phyloP scores from a whole-genome alignment of 2,888 invertebrate genomes.

The Chrysolina americana region DNA sequence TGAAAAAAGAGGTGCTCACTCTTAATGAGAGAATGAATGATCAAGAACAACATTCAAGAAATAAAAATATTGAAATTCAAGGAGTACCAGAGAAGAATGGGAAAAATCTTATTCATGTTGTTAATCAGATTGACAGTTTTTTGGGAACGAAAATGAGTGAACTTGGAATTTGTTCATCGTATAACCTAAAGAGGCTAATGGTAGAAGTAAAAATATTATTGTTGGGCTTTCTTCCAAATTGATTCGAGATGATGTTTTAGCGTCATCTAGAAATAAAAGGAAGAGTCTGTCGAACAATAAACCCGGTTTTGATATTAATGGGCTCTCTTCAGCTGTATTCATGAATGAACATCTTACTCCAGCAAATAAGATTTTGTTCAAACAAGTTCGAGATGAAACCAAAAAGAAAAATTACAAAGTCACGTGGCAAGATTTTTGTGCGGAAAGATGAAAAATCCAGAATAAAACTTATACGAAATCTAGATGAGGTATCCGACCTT shows the following conservation, averaged over 20 bases:
- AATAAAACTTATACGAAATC: no score
- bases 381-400: no score
- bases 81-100: conserved; percentile 1
- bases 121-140: no score
- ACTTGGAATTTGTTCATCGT: conserved; percentile 2
- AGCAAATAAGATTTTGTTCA: no score
- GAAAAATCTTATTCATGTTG: no score
- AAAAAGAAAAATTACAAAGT: no score
- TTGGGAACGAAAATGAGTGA: no score
- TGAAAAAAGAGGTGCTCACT: not conserved
- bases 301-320: not conserved
- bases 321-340: not conserved
- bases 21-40: not conserved
- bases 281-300: not conserved
- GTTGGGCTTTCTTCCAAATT: not conserved
- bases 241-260: not conserved
- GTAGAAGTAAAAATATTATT: not conserved
- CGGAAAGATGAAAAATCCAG: no score
- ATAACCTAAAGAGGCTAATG: conserved; percentile 1
- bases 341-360: not conserved
- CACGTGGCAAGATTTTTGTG: no score
- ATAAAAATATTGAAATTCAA: conserved; percentile 1
- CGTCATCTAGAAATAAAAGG: not conserved
- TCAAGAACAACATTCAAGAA: not conserved
- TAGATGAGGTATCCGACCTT: no score